A percentile compares a stretch with the other conserved stretches of the same genome.
These are phyloP conservation scores for Donacobius atricapilla DNA, from an alignment of 2,113 vertebrate genomes.

Conservation along the genomic window DNA sequence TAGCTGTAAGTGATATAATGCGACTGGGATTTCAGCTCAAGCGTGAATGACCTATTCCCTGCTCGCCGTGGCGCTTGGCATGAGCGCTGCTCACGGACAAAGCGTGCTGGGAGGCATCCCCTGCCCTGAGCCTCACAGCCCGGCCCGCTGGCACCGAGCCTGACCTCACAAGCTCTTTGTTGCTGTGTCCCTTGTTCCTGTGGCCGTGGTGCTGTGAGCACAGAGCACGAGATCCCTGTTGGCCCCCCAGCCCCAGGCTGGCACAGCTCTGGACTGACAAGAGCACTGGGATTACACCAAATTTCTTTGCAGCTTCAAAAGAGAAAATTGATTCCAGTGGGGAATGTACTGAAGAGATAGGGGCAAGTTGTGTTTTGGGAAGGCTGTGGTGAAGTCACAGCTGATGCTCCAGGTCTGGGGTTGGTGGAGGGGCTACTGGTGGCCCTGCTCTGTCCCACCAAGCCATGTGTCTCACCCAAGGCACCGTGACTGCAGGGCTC, in stretches of 20 bases:
- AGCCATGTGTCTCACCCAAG: accelerated
- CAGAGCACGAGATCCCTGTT: neutral
- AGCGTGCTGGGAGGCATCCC: neutral
- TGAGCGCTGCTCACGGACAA: neutral
- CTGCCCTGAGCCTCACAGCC: neutral
- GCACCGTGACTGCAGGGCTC: neutral
- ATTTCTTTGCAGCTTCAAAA: neutral
- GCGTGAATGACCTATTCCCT: slow-evolving; percentile 52
- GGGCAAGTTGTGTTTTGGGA: neutral
- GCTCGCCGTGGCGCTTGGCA: neutral
- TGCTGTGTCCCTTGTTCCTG: neutral
- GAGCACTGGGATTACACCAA: neutral
- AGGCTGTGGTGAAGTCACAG: neutral
- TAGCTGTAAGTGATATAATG: slow-evolving; percentile 66
- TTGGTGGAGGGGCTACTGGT: neutral
- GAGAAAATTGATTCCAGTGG: neutral
- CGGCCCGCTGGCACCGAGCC: neutral
- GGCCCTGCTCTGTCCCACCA: neutral
- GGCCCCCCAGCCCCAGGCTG: neutral
- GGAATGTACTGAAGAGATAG: neutral
- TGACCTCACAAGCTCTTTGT: neutral
- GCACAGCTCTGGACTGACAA: neutral
- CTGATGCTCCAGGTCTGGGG: neutral
- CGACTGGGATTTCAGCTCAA: slow-evolving; percentile 33
- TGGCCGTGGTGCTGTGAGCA: neutral